phyloP scores from a whole-genome alignment of 2,113 vertebrate species.

The Brachirus orientalis region DNA sequence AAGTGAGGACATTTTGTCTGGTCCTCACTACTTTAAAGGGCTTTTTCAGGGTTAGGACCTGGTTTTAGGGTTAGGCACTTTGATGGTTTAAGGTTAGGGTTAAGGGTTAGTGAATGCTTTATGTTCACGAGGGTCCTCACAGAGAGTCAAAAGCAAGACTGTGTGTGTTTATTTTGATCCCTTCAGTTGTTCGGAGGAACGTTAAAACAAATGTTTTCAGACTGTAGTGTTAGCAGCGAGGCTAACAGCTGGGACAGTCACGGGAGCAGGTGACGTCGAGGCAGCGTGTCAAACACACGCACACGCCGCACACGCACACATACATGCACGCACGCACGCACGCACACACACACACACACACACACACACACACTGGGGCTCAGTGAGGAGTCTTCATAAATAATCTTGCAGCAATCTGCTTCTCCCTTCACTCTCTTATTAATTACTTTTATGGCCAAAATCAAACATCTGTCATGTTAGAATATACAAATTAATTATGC shows the following conservation, averaged over 20 bases:
- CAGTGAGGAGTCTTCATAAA: slow-evolving; percentile 83
- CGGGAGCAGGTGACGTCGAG: slow-evolving; percentile 75
- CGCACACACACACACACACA: slow-evolving; percentile 32
- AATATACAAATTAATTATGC: slow-evolving; percentile 88
- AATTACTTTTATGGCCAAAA: slow-evolving; percentile 86
- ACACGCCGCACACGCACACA: slow-evolving; percentile 34
- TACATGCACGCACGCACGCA: slow-evolving; percentile 26
- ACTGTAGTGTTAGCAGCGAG: slow-evolving; percentile 34
- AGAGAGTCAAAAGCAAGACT: too few relatives aligned
- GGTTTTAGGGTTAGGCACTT: too few relatives aligned
- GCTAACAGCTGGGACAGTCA: slow-evolving; percentile 69
- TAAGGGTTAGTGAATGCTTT: too few relatives aligned
- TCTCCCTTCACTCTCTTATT: slow-evolving; percentile 82
- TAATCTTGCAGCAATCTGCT: slow-evolving; percentile 86
- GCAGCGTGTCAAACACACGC: slow-evolving; percentile 32
- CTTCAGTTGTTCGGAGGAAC: slow-evolving; percentile 15
- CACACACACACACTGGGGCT: slow-evolving; percentile 48
- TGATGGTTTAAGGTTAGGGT: too few relatives aligned
- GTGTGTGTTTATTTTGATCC: neutral
- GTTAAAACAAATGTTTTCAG: slow-evolving; percentile 35
- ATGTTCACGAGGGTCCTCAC: too few relatives aligned
- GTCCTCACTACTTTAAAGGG: too few relatives aligned
- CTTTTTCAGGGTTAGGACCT: too few relatives aligned
- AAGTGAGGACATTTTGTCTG: too few relatives aligned
- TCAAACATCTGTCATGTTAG: slow-evolving; percentile 85